phyloP scores from a whole-genome alignment of 2,113 vertebrate species.

The Salminus brasiliensis region DNA sequence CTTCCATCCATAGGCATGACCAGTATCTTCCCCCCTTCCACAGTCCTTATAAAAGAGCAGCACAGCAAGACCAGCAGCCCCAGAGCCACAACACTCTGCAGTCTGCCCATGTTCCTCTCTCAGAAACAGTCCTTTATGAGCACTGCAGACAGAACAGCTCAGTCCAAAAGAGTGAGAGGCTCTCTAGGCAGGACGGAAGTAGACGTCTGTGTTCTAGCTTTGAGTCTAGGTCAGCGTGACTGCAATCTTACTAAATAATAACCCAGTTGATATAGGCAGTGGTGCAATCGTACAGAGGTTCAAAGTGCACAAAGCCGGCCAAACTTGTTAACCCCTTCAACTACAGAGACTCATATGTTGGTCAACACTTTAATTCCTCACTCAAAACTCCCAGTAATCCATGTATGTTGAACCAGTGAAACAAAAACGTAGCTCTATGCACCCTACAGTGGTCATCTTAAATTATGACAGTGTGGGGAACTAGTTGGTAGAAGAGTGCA shows the following conservation, averaged over 20 bases:
- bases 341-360: not conserved
- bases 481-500: too few species aligned
- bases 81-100: constrained; percentile 52
- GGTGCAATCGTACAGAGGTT: not conserved
- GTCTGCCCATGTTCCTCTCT: constrained; percentile 9
- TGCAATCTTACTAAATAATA: too few species aligned
- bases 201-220: not conserved
- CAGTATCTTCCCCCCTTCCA: constrained; percentile 74
- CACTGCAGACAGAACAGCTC: not conserved
- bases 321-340: too few species aligned
- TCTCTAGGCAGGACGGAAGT: not conserved
- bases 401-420: too few species aligned
- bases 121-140: not conserved
- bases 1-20: constrained; percentile 83
- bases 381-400: too few species aligned
- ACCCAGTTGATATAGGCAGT: not conserved
- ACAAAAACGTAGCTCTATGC: too few species aligned
- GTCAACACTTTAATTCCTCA: not conserved
- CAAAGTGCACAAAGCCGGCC: not conserved
- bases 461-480: too few species aligned
- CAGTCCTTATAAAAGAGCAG: constrained; percentile 37
- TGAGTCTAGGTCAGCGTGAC: too few species aligned
- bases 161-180: constrained; percentile 38
- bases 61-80: constrained; percentile 50
- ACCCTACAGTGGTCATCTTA: too few species aligned